A percentile compares a stretch with the other conserved stretches of the same genome.
Conservation (phyloP, 35 echinoderm and acorn worm species). For the Lytechinus pictus region DNA sequence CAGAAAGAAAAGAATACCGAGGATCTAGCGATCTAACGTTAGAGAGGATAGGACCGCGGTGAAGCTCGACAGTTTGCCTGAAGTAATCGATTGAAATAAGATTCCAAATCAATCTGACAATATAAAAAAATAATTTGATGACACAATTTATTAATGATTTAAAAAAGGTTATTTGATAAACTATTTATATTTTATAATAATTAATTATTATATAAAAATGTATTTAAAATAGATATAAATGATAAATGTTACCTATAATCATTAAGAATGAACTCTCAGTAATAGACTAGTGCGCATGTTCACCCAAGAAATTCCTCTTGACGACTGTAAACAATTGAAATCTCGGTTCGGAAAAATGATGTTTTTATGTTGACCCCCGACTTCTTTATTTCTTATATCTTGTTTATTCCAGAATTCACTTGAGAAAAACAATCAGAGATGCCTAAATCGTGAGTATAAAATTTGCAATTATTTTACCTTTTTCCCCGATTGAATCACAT, state of each 20-base stretch:
- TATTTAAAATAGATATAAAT: not conserved
- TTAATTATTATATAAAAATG: no score
- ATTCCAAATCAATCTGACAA: no score
- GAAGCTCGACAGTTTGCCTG: no score
- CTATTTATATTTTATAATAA: not conserved
- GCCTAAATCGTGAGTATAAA: constrained; percentile 39
- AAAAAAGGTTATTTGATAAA: not conserved
- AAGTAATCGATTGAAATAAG: no score
- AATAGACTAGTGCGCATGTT: not conserved
- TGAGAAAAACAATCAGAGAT: not conserved
- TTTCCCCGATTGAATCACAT: no score
- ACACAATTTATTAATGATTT: not conserved
- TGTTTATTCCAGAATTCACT: not conserved
- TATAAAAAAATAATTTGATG: not conserved
- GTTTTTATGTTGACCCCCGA: not conserved
- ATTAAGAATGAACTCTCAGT: not conserved
- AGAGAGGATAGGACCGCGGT: no score
- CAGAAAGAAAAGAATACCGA: no score
- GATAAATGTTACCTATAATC: not conserved
- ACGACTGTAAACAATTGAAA: constrained; percentile 15
- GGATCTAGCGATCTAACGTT: no score
- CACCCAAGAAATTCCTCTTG: not conserved
- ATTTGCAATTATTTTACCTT: not conserved
- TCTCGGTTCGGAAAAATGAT: not conserved
- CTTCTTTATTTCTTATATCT: not conserved